A percentile compares a stretch with the other conserved stretches of the same genome.
Evolutionary conservation across 2,888 invertebrate genomes (phyloP).

Genomic region (Formica aserva): DNA sequence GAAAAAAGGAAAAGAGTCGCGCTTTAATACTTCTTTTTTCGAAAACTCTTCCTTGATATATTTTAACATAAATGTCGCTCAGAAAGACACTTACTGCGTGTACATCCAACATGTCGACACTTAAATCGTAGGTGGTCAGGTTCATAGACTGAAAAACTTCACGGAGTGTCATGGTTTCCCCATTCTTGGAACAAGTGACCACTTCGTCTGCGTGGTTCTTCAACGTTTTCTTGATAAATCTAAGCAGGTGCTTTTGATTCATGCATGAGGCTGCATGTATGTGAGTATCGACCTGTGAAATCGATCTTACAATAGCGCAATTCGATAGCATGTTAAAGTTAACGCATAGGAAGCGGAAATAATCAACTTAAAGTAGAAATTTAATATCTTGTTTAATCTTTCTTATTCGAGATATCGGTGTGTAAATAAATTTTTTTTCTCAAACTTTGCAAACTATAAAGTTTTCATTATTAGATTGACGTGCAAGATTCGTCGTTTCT

Average conservation of each 20-base stretch:
- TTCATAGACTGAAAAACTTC: constrained; percentile 99
- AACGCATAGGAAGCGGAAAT: not conserved
- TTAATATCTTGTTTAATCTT: not conserved
- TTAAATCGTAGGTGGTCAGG: constrained; percentile 98
- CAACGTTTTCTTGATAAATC: constrained; percentile 99
- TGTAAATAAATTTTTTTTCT: not conserved
- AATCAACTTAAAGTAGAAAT: not conserved
- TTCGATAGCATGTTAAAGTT: not conserved
- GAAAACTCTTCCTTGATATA: not conserved
- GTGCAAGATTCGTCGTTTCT: not conserved
- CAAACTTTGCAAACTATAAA: not conserved
- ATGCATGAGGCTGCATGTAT: constrained; percentile 99
- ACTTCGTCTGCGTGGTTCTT: constrained; percentile 96
- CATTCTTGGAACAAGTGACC: constrained; percentile 88
- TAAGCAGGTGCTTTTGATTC: constrained; percentile 99
- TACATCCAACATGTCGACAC: constrained; percentile 99
- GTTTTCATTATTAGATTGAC: not conserved
- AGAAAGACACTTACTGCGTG: constrained; percentile 92
- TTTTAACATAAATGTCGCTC: not conserved
- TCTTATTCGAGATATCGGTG: not conserved
- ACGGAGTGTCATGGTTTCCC: constrained; percentile 94
- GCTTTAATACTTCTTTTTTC: not conserved
- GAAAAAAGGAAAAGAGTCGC: constrained; percentile 59
- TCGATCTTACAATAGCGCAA: not conserved
- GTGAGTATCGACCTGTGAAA: constrained; percentile 97